phyloP scores from a whole-genome alignment of 64 coral and sea anemone species.

The Porites australiensis region DNA sequence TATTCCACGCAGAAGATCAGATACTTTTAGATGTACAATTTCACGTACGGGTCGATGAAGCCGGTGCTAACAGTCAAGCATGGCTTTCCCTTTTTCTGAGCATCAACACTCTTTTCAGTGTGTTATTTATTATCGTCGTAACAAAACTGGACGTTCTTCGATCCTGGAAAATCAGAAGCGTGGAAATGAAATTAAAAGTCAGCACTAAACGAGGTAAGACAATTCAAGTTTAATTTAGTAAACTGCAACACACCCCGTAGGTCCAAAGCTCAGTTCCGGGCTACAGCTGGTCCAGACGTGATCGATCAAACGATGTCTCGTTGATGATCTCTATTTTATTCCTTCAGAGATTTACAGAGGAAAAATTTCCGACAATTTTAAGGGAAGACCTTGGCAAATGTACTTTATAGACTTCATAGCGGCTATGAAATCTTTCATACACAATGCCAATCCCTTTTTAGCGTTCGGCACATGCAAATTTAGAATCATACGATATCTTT shows the following conservation, averaged over 20 bases:
- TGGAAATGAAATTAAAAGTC: slow-evolving; percentile 25
- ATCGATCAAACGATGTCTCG: not conserved
- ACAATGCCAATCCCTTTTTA: slow-evolving; percentile 27
- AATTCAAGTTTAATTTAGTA: not conserved
- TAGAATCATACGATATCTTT: slow-evolving; percentile 23
- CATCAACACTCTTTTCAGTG: slow-evolving; percentile 32
- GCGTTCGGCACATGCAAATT: slow-evolving; percentile 15
- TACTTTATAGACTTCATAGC: not conserved
- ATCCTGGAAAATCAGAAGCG: slow-evolving; percentile 19
- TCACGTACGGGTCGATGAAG: slow-evolving; percentile 10
- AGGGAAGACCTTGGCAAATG: not conserved
- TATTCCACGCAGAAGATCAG: slow-evolving; percentile 31
- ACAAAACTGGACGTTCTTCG: slow-evolving; percentile 35
- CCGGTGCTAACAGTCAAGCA: not conserved
- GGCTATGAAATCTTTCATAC: not conserved
- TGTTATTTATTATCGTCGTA: slow-evolving; percentile 12
- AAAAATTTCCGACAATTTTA: not conserved
- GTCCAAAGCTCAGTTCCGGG: too few relatives aligned
- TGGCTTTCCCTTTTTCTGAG: slow-evolving; percentile 37
- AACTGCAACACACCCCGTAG: not conserved
- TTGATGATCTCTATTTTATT: not conserved
- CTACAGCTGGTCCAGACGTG: too few relatives aligned
- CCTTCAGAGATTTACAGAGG: not conserved
- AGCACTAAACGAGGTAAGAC: slow-evolving; percentile 6
- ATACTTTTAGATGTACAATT: slow-evolving; percentile 39